Evolutionary conservation across 1,140 invertebrate genomes (phyloP).

Genomic region (Penaeus vannamei): DNA sequence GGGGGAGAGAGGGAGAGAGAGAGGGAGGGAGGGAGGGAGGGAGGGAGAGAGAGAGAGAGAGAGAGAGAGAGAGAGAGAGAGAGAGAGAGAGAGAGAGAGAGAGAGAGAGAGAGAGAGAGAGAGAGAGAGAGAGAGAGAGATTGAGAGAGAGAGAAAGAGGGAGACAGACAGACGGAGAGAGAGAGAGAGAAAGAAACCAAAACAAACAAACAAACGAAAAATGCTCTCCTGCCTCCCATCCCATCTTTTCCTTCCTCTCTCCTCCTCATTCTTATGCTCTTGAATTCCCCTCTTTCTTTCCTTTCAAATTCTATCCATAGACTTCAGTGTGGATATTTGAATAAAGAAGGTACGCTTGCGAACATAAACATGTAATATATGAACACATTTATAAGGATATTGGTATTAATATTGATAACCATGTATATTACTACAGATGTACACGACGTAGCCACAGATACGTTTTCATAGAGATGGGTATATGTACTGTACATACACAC

Average conservation of each 20-base stretch:
- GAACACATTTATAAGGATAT: too few species aligned
- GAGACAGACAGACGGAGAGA: too few species aligned
- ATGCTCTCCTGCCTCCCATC: neutral
- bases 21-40: neutral
- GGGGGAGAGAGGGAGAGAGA: neutral
- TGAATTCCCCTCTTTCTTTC: neutral
- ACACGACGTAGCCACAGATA: neutral
- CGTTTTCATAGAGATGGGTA: neutral
- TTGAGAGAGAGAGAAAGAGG: too few species aligned
- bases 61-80: slow-evolving; percentile 7
- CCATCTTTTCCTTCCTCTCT: neutral
- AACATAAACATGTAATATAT: too few species aligned
- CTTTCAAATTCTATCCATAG: neutral
- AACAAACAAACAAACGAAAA: neutral
- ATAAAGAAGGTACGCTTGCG: too few species aligned
- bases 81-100: neutral
- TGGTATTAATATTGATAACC: too few species aligned
- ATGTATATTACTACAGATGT: too few species aligned
- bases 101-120: neutral
- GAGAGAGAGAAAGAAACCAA: too few species aligned
- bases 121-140: too few species aligned
- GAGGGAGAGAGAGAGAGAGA: neutral
- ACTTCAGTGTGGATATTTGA: too few species aligned
- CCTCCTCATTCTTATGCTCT: neutral
- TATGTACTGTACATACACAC: neutral